Percentiles rank a stretch among this genome's conserved stretches.
Evolutionary conservation across 1,140 invertebrate genomes (phyloP).

Genomic region (Pogonomyrmex californicus): DNA sequence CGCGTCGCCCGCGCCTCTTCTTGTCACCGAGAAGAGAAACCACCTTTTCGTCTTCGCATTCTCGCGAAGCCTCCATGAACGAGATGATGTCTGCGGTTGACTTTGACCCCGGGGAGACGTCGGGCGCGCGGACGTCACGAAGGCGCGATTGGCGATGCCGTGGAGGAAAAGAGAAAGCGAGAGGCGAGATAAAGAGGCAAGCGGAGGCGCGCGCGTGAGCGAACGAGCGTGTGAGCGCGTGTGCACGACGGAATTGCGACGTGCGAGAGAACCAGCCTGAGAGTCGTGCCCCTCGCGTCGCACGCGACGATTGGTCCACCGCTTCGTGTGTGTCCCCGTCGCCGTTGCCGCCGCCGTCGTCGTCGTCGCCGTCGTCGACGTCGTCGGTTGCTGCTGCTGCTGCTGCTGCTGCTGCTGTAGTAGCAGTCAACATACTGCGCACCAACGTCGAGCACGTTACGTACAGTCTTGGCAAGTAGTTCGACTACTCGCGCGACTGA

Average conservation of each 20-base stretch:
- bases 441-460: constrained; percentile 62
- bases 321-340: constrained; percentile 9
- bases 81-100: constrained; percentile 62
- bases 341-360: not conserved
- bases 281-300: constrained; percentile 79
- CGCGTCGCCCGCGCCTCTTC: not conserved
- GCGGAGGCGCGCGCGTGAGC: not conserved
- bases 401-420: constrained; percentile 23
- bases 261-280: constrained; percentile 55
- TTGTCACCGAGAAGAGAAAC: not conserved
- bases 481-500: constrained; percentile 36
- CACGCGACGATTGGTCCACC: constrained; percentile 76
- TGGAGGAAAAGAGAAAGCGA: not conserved
- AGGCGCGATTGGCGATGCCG: constrained; percentile 43
- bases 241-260: constrained; percentile 69
- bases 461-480: constrained; percentile 79
- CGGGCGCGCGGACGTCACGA: constrained; percentile 19
- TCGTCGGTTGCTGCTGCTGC: not conserved
- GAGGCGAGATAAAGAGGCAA: not conserved
- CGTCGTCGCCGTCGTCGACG: not conserved
- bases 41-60: constrained; percentile 9
- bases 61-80: not conserved
- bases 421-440: constrained; percentile 75
- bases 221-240: not conserved
- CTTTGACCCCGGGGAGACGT: constrained; percentile 72